Evolutionary conservation across 2,888 invertebrate genomes (phyloP).

Genomic region (Pherbina coryleti): DNA sequence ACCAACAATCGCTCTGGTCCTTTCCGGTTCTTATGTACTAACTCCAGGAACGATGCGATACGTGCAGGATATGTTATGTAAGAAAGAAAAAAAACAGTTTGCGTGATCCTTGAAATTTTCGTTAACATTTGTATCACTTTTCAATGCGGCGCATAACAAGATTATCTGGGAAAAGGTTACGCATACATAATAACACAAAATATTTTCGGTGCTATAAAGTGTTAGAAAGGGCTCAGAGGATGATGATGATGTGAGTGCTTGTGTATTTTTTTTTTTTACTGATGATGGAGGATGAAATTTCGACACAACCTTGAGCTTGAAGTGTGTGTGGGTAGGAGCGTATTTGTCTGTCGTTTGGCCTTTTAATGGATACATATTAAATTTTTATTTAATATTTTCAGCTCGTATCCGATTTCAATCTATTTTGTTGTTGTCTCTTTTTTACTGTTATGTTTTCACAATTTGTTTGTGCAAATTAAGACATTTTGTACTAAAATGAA

Average conservation of each 20-base stretch:
- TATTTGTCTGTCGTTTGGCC: slow-evolving; percentile 2
- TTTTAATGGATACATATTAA: slow-evolving; percentile 25
- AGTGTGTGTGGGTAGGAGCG: background rate
- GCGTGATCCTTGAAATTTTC: background rate
- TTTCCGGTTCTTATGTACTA: background rate
- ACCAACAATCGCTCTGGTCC: no score
- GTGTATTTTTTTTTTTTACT: no score
- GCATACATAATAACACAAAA: background rate
- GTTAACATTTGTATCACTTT: slow-evolving; percentile 8
- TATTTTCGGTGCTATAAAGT: no score
- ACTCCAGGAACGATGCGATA: background rate
- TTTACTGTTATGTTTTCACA: no score
- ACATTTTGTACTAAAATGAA: no score
- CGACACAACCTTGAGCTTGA: no score
- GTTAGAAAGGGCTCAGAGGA: no score
- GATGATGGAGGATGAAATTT: no score
- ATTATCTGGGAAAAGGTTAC: slow-evolving; percentile 55
- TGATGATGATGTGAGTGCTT: no score
- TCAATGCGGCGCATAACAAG: slow-evolving; percentile 54
- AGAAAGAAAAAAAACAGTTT: no score
- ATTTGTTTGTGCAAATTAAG: no score
- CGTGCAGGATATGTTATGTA: background rate
- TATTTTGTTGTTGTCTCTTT: slow-evolving; percentile 8
- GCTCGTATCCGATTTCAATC: slow-evolving; percentile 48
- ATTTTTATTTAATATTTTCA: slow-evolving; percentile 34